Conservation (phyloP, 30 jellyfish, hydroid and myxozoan species). For the Turritopsis dohrnii region DNA sequence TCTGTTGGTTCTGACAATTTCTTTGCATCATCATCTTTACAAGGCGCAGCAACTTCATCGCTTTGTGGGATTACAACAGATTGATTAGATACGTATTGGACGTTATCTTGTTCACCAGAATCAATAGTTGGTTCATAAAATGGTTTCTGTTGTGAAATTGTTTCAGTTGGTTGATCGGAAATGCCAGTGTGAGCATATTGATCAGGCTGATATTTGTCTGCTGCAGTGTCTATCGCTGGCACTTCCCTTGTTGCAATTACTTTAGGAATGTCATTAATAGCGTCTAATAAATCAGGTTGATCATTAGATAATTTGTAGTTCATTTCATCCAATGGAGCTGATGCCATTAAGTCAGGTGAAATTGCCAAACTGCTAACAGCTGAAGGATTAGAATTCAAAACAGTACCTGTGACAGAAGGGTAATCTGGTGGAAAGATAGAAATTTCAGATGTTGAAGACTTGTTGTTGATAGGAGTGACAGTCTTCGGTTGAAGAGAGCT, state of each 20-base stretch:
- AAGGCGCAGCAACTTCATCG: background rate
- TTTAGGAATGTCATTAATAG: background rate
- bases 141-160: background rate
- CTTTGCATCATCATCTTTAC: background rate
- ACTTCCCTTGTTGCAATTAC: background rate
- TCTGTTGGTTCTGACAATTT: background rate
- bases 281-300: background rate
- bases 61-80: background rate
- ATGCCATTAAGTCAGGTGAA: background rate
- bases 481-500: background rate
- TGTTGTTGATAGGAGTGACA: background rate
- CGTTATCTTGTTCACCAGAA: background rate
- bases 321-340: background rate
- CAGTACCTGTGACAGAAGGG: background rate
- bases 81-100: background rate
- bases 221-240: background rate
- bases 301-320: background rate
- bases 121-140: conserved; percentile 31
- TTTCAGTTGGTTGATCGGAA: background rate
- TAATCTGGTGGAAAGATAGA: background rate
- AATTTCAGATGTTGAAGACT: background rate
- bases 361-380: background rate
- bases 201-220: no score
- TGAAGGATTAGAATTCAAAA: background rate
- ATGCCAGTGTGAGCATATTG: background rate